Evolutionary conservation across 2,888 invertebrate genomes (phyloP).

Genomic region (Biston stratarius): DNA sequence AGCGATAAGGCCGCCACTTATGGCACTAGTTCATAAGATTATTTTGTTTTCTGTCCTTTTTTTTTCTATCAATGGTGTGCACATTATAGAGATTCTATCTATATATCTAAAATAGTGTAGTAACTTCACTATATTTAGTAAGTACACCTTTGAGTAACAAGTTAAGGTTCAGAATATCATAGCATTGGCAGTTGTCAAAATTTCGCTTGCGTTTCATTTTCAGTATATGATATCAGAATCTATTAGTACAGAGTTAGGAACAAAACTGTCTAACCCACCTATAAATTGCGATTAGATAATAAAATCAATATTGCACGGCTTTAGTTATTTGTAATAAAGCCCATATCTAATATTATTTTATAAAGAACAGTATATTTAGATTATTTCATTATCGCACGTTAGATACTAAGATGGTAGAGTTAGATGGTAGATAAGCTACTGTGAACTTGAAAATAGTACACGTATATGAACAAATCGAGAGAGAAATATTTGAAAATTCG

Average conservation of each 20-base stretch:
- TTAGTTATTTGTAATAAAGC: slow-evolving; percentile 6
- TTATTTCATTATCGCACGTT: neutral
- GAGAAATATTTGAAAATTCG: no score
- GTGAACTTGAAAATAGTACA: neutral
- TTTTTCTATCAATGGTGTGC: no score
- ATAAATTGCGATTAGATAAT: slow-evolving; percentile 26
- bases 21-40: no score
- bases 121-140: no score
- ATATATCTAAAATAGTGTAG: no score
- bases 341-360: slow-evolving; percentile 1
- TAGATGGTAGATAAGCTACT: slow-evolving; percentile 2
- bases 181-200: neutral
- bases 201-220: neutral
- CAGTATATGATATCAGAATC: neutral
- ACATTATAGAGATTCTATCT: no score
- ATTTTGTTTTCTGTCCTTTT: no score
- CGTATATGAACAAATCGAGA: no score
- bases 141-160: no score
- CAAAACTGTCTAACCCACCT: slow-evolving; percentile 6
- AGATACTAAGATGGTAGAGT: neutral
- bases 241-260: slow-evolving; percentile 3
- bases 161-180: no score
- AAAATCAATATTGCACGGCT: slow-evolving; percentile 16
- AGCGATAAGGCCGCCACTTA: no score
- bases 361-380: slow-evolving; percentile 8